phyloP scores from a whole-genome alignment of 2,113 vertebrate species.

The Nipponia nippon region DNA sequence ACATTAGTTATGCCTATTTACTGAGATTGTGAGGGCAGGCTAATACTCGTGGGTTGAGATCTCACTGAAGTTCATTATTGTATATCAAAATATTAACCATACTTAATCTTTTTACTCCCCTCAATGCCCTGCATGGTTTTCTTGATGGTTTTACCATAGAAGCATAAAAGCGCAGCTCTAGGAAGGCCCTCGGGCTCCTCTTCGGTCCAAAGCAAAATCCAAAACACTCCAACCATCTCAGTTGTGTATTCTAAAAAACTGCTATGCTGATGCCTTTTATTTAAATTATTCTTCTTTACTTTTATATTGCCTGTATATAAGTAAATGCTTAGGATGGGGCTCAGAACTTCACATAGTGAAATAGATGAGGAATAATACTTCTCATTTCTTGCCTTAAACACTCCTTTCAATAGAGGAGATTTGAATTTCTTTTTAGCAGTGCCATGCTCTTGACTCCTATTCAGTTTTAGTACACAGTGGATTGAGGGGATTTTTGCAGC shows the following conservation, averaged over 20 bases:
- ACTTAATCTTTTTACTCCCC: not conserved
- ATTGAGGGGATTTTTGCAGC: not conserved
- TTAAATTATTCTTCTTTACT: not conserved
- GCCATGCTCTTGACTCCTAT: not conserved
- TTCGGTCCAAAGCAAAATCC: not conserved
- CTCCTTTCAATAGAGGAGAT: not conserved
- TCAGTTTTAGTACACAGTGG: not conserved
- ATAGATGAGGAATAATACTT: not conserved
- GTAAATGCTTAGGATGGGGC: not conserved
- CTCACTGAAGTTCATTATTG: not conserved
- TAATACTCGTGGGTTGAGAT: not conserved
- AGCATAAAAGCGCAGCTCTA: not conserved
- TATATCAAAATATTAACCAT: not conserved
- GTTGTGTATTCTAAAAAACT: not conserved
- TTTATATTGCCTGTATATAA: not conserved
- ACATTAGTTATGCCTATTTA: not conserved
- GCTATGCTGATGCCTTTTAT: not conserved
- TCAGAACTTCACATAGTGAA: not conserved
- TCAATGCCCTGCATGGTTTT: not conserved
- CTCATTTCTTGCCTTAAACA: not conserved
- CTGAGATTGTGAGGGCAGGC: not conserved
- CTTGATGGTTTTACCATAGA: not conserved
- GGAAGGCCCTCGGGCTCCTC: not conserved
- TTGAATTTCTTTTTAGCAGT: not conserved
- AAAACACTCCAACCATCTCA: not conserved